Evolutionary conservation across 2,797 vertebrate species (phyloP), one percentile per base, ranked within the genome.

Genomic region (Dryobates pubescens): DNA sequence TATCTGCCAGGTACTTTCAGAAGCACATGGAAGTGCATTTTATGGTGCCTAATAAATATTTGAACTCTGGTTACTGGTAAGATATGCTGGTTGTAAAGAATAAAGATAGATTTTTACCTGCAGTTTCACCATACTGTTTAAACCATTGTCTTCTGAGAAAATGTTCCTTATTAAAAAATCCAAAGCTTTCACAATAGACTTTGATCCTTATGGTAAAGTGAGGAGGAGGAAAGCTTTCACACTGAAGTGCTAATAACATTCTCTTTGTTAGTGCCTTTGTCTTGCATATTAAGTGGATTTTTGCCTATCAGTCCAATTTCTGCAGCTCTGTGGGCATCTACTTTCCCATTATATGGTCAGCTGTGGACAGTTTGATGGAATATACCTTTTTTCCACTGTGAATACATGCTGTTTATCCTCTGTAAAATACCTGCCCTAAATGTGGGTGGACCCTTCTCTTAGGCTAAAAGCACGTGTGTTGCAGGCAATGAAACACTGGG

Each of bases 211-310:
- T 56, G 64, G 38, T 88, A 77, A 90, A 87, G 79, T 74, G 56
- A 91, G 82, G 88, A 72, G 64, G 84, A 80, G 75, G 62, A 89
- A 93, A 89, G 76, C 76, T 79, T 92, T 92, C 54, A 77, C 69
- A 80, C 76, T 9, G 6, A 93, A 92, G 77, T 80, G 93, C 65
- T 85, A 77, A 89, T 92, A 45, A 30, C 17, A 32, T 82, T 92
- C 75, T 73, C 75, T 83, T 91, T 85, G 62, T 87, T 61, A 74
- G 24, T 82, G 70, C 34, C 49, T 93, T 88, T 80, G 53, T 86
- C 11, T 84, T 72, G 77, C 49, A 77, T 61, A 16, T 80, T 63
- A 54, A 68, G 49, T 53, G 38, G 51, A 72, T 85, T 49, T 74
- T 70, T 90, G 65, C 79, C 24, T 86, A 26, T 85, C 62, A 56